Base-by-base conservation (phyloP, 2,888 invertebrate genomes). In the Stenodema calcarata region DNA sequence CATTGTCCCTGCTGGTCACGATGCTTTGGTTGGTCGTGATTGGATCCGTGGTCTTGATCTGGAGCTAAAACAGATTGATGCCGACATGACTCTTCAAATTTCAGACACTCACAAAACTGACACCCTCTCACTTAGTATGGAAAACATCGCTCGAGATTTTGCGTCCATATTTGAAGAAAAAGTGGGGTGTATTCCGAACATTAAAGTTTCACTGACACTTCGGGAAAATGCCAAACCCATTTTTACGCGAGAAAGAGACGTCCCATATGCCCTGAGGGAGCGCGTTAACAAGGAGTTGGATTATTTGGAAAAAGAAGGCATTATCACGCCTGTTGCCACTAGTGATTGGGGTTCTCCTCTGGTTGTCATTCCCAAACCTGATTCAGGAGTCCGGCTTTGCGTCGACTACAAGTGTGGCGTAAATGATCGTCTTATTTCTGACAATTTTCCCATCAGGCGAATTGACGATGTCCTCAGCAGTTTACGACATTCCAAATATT, bases 401-500 rank as follows among this genome's bases (percentile, higher is more conserved):
- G 88, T 83, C 47, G 88, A 90, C 85, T 89, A 89, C 73, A 89
- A 90, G 86, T 54, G 84, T 30, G 88, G 35, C 9, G 89, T 90
- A 12, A 90, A 90, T 84, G 80, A 88, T 76, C 87, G 87, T 78
- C 75, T 90, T 12, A 80, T 89, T 7, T 42, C 81, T 16, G 88
- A 88, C 70, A 87, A 90, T 73, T 88, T 88, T 54, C 89, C 89
- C 16, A 88, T 89, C 11, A 81, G 44, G 28, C 69, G 50, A 78
- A 87, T 89, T 27, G 88, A 89, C 23, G 81, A 81, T 54, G 54
- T 81, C 4, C 30, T 81, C n/a, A 81, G 54, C 30, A 54, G n/a
- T 62, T 54, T 81, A 7, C 81, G 54, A 11, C 12, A 81, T 54
- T 47, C 81, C n/a, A 16, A 11, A 12, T 47, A 27, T 35, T 47